Evolutionary conservation across 1,140 invertebrate genomes (phyloP), one percentile per base, ranked within the genome.

Genomic region (Drosophila ironensis): DNA sequence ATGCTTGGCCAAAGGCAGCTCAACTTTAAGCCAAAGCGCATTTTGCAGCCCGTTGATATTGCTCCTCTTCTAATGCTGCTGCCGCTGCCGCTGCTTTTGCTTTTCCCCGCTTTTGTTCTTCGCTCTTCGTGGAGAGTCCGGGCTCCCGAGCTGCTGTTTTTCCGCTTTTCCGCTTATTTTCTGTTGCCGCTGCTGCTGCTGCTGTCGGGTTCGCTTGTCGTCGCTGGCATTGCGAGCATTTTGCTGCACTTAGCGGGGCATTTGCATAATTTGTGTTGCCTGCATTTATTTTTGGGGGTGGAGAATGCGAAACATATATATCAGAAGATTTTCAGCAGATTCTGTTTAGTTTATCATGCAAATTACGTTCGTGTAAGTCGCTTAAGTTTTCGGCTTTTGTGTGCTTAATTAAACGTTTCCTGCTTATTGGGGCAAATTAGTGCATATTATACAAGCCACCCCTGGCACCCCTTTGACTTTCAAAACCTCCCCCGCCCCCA

Each of bases 1-100:
- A 80, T 54, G 56, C 59, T 68, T 41, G 68, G 66, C 70, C 70
- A 77, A 64, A 87, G 61, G 67, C 81, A 87, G 50, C 63, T 66
- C 53, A 73, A 57, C 54, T 73, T 70, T 61, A 75, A 69, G 66
- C 71, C 63, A 57, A 69, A 66, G 70, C 63, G 74, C 87, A 88
- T 88, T 82, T 84, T 88, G 78, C 64, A 50, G 50, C 61, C 52
- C 52, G 44, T 69, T 59, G 52, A 42, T 45, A 20, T 44, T 69
- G 61, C 64, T 37, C 33, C 7, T 11, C 14, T 12, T 14, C 33
- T 33, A 12, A 46, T 8, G 60, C 44, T 44, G 46, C 22, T 19
- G 24, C 4, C 9, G 35, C 12, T 45, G 35, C 11, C 11, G 4
- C 30, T 24, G 22, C 5, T 56, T 27, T 38, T 51, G 40, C 41